Evolutionary conservation across 92 coral and sea anemone genomes (phyloP), one percentile per base, ranked within the genome.

Genomic region (Parazoanthus swiftii): DNA sequence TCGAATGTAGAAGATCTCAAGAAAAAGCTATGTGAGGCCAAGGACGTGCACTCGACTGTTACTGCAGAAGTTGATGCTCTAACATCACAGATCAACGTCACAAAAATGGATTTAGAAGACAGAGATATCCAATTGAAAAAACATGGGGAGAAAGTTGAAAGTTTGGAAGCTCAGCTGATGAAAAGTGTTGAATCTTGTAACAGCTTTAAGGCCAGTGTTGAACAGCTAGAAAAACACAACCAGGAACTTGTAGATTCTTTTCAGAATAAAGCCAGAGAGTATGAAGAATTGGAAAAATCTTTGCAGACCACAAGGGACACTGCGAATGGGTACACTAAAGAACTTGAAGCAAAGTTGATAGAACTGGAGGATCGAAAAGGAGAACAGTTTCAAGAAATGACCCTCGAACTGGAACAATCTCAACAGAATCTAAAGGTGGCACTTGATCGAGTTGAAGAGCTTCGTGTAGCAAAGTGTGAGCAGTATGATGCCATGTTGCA

Each of bases 401-500:
- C 48, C 7, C 48, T 71, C 4, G 29, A 84, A 33, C 44, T 84
- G 67, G 87, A 84, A 33, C 91, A 92, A 26, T 29, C 91, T 9
- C 79, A 83, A 44, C 92, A 88, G 15, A 86, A 66, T 25, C 66
- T 77, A 50, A 90, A 92, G 68, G 42, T 38, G 66, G 77, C 92
- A 16, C 78, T 70, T 58, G 39, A 74, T 68, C 91, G 94, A 80
- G 86, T 85, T 4, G 94, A 92, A 39, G 92, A 90, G 78, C 91
- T 92, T 18, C 89, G 91, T 75, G 88, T 50, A 42, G 88, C 88
- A 71, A 92, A 88, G 66, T 92, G 91, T 20, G 67, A 79, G 25
- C 88, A 85, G 23, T 90, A 87, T 73, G 94, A 92, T 65, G 36
- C 91, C 36, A 92, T 92, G 92, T 85, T 86, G 43, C 85, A 80